Conservation (phyloP, 2,113 vertebrate genomes). For the Corydoras maculifer region DNA sequence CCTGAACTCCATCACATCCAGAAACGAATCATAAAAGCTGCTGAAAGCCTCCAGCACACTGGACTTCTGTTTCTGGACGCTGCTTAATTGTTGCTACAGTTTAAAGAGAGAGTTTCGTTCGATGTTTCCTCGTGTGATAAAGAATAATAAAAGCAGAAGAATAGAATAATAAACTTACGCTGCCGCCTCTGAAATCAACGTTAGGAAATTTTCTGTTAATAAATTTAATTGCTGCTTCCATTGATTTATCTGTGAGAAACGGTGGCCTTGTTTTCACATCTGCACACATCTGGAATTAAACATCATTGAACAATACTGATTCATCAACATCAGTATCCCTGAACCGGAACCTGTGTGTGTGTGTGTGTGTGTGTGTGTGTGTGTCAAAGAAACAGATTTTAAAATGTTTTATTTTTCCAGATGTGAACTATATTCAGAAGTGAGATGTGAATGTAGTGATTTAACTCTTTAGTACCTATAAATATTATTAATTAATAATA, state of each 20-base stretch:
- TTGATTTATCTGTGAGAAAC: constrained; percentile 73
- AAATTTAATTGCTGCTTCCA: constrained; percentile 82
- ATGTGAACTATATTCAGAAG: too few relatives aligned
- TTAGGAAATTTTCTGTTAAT: constrained; percentile 90
- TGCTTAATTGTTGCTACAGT: constrained; percentile 76
- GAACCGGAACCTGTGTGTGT: too few relatives aligned
- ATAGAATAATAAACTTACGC: constrained; percentile 59
- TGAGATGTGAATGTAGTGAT: too few relatives aligned
- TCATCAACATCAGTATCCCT: too few relatives aligned
- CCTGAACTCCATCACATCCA: constrained; percentile 92
- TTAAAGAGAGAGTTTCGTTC: too few relatives aligned
- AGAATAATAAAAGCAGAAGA: too few relatives aligned
- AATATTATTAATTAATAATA: too few relatives aligned
- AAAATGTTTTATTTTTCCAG: too few relatives aligned
- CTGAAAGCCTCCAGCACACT: constrained; percentile 66
- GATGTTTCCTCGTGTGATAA: too few relatives aligned
- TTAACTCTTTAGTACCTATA: too few relatives aligned
- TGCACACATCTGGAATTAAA: constrained; percentile 66
- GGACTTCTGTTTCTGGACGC: constrained; percentile 78
- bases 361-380: too few relatives aligned
- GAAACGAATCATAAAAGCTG: constrained; percentile 81
- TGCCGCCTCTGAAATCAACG: constrained; percentile 77
- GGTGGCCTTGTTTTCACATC: constrained; percentile 72
- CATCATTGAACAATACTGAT: not conserved
- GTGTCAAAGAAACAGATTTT: too few relatives aligned